phyloP scores from a whole-genome alignment of 2,888 invertebrate species.

The Coleophora flavipennella region DNA sequence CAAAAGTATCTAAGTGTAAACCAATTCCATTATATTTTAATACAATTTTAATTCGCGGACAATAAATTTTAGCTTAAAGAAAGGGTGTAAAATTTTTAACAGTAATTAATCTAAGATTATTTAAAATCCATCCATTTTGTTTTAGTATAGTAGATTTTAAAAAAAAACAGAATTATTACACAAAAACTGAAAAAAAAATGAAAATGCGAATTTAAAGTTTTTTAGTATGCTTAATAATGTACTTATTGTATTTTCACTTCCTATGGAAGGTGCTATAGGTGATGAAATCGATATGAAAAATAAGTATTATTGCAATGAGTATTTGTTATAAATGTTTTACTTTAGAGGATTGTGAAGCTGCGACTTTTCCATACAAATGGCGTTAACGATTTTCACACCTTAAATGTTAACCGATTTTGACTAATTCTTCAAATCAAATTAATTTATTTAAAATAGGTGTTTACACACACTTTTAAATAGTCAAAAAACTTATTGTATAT shows the following conservation, averaged over 20 bases:
- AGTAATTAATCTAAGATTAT: too few species aligned
- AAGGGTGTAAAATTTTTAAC: slow-evolving; percentile 14
- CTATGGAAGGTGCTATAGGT: slow-evolving; percentile 43
- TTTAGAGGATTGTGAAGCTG: too few species aligned
- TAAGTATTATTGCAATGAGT: slow-evolving; percentile 11
- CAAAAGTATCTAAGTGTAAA: too few species aligned
- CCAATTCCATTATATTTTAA: slow-evolving; percentile 12
- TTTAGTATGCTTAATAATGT: slow-evolving; percentile 1
- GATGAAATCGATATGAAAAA: slow-evolving; percentile 3
- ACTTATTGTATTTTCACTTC: slow-evolving; percentile 25
- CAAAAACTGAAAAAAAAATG: neutral
- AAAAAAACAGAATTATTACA: slow-evolving; percentile 1
- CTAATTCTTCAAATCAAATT: too few species aligned
- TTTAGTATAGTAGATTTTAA: slow-evolving; percentile 7
- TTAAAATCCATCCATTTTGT: slow-evolving; percentile 39
- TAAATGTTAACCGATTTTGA: too few species aligned
- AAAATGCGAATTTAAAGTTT: neutral
- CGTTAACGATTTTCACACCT: too few species aligned
- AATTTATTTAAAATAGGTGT: too few species aligned
- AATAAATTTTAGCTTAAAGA: slow-evolving; percentile 34
- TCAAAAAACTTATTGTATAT: too few species aligned
- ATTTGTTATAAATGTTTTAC: slow-evolving; percentile 5
- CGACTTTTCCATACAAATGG: too few species aligned
- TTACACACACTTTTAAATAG: too few species aligned
- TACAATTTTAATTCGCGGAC: slow-evolving; percentile 26